Evolutionary conservation across 2,888 invertebrate genomes (phyloP).

Genomic region (Melitaea athalia): DNA sequence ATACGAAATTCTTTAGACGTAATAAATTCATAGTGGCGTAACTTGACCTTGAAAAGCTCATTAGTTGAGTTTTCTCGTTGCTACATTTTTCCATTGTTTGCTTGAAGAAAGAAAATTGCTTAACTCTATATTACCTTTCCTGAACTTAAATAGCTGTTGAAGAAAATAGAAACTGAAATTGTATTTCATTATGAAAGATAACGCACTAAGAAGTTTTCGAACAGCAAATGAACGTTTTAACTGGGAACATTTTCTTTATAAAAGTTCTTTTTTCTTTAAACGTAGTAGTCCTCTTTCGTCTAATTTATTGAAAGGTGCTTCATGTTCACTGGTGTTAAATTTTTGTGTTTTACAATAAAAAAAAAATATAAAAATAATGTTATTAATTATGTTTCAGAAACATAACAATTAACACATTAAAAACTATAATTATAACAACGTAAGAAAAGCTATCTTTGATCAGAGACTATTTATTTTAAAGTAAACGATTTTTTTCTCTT

Average conservation of each 20-base stretch:
- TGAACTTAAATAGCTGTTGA: slow-evolving; percentile 19
- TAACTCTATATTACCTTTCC: slow-evolving; percentile 23
- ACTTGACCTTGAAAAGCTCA: slow-evolving; percentile 23
- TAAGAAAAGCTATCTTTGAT: too few species aligned
- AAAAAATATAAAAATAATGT: too few species aligned
- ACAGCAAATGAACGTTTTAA: slow-evolving; percentile 16
- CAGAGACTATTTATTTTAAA: too few species aligned
- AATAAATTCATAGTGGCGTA: slow-evolving; percentile 5
- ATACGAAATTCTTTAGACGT: slow-evolving; percentile 7
- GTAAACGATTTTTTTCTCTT: background rate
- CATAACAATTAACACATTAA: too few species aligned
- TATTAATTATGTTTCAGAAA: too few species aligned
- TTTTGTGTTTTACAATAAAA: too few species aligned
- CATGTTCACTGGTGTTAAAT: too few species aligned
- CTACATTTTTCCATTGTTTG: slow-evolving; percentile 23
- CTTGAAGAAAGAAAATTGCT: slow-evolving; percentile 20
- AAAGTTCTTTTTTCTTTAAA: slow-evolving; percentile 22
- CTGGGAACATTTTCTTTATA: slow-evolving; percentile 14
- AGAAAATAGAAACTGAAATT: slow-evolving; percentile 20
- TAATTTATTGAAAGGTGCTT: too few species aligned
- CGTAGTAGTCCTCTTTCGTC: background rate
- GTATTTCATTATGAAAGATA: slow-evolving; percentile 20
- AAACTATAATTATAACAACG: too few species aligned
- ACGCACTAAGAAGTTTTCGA: slow-evolving; percentile 22
- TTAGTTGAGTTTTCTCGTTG: slow-evolving; percentile 21